Evolutionary conservation across 2,888 invertebrate genomes (phyloP).

Genomic region (Oasisia sp.): DNA sequence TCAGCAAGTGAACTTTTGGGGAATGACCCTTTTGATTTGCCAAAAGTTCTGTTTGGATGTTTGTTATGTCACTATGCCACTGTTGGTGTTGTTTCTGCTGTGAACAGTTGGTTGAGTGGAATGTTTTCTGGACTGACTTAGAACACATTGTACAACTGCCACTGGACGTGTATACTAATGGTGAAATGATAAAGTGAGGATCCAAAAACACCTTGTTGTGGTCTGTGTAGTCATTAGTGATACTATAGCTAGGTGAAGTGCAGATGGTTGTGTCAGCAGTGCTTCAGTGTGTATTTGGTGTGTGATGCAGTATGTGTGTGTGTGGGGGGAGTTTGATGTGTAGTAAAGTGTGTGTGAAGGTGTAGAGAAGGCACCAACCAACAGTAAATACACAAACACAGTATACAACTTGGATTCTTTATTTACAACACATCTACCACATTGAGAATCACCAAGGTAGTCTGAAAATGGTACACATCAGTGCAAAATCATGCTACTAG

Average conservation of each 20-base stretch:
- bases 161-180: not conserved
- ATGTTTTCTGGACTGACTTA: not conserved
- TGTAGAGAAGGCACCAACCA: not conserved
- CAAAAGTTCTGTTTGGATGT: too few species aligned
- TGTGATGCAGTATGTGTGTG: too few species aligned
- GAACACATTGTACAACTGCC: not conserved
- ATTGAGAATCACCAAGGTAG: not conserved
- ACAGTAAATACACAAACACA: not conserved
- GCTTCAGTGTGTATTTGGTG: not conserved
- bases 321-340: too few species aligned
- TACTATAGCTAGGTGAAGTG: not conserved
- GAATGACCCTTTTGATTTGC: too few species aligned
- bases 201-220: not conserved
- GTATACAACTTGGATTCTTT: not conserved
- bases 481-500: not conserved
- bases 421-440: not conserved
- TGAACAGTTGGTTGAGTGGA: not conserved
- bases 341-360: too few species aligned
- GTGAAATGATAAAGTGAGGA: conserved; percentile 1
- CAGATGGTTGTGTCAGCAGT: not conserved
- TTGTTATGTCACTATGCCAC: not conserved
- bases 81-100: not conserved
- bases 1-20: not conserved
- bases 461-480: not conserved
- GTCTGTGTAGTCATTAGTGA: not conserved